Evolutionary conservation across 2,113 vertebrate species (phyloP).

Genomic region (Butastur rufipennis): DNA sequence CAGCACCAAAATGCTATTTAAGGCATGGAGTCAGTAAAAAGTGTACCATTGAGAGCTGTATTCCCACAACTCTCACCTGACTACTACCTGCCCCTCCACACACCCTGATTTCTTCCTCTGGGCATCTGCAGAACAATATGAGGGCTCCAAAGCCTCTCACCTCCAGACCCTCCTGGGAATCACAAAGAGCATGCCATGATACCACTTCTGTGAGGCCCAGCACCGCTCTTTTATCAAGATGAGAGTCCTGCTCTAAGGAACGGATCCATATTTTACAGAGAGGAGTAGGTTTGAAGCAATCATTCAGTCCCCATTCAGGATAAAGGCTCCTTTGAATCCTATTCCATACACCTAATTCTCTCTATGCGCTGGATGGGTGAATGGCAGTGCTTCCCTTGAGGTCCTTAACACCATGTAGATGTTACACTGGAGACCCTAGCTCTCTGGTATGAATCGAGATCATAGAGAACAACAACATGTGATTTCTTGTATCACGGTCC

Average conservation of each 20-base stretch:
- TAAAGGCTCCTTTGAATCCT: not conserved
- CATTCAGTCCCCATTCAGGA: not conserved
- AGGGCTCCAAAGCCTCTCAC: not conserved
- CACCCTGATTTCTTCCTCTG: not conserved
- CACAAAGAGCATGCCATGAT: not conserved
- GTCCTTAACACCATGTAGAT: not conserved
- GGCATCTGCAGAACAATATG: not conserved
- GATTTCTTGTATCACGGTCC: fast-evolving
- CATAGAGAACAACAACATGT: not conserved
- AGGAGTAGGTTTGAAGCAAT: not conserved
- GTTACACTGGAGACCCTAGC: not conserved
- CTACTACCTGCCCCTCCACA: not conserved
- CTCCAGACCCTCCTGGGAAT: not conserved
- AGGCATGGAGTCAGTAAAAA: not conserved
- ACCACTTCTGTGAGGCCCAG: not conserved
- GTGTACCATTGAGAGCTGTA: not conserved
- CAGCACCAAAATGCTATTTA: not conserved
- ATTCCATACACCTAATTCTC: not conserved
- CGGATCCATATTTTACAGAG: not conserved
- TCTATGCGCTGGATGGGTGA: not conserved
- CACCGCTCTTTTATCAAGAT: not conserved
- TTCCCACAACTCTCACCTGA: not conserved
- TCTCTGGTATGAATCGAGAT: not conserved
- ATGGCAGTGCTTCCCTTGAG: not conserved
- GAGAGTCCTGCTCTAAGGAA: not conserved